A percentile compares a stretch with the other conserved stretches of the same genome.
Conservation (phyloP, 2,797 vertebrate species). For the Tokudaia tokunoshimensis region DNA sequence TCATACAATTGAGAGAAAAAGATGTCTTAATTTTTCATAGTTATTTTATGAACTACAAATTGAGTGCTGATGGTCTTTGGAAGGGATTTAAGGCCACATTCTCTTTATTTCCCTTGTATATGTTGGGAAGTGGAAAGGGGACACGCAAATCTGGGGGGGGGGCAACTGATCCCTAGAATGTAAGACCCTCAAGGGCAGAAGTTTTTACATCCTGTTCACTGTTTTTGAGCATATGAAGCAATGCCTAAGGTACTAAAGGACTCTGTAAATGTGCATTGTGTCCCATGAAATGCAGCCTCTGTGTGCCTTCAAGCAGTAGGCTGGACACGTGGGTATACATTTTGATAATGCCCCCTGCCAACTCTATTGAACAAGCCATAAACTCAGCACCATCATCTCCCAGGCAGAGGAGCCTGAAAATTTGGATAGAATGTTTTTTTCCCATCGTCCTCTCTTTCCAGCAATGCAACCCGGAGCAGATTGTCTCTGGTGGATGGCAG, state of each 20-base stretch:
- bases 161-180: neutral
- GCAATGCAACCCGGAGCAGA: conserved; percentile 71
- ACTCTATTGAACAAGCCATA: conserved; percentile 12
- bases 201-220: neutral
- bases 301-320: neutral
- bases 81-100: neutral
- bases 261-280: neutral
- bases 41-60: conserved; percentile 48
- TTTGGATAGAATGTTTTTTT: conserved; percentile 75
- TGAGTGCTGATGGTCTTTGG: neutral
- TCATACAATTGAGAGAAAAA: conserved; percentile 14
- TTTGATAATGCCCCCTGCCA: neutral
- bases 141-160: neutral
- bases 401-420: conserved; percentile 47
- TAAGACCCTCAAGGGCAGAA: neutral
- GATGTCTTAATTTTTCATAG: neutral
- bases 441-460: conserved; percentile 63
- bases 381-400: neutral
- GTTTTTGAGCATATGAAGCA: neutral
- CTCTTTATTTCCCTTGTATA: neutral
- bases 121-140: neutral
- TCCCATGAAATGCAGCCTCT: neutral
- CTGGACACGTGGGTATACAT: neutral
- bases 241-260: neutral
- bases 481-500: conserved; percentile 80